Percentiles rank a stretch among this genome's conserved stretches.
These are phyloP conservation scores for Rafetus swinhoei DNA, from an alignment of 2,113 vertebrate species.

Conservation along the genomic window DNA sequence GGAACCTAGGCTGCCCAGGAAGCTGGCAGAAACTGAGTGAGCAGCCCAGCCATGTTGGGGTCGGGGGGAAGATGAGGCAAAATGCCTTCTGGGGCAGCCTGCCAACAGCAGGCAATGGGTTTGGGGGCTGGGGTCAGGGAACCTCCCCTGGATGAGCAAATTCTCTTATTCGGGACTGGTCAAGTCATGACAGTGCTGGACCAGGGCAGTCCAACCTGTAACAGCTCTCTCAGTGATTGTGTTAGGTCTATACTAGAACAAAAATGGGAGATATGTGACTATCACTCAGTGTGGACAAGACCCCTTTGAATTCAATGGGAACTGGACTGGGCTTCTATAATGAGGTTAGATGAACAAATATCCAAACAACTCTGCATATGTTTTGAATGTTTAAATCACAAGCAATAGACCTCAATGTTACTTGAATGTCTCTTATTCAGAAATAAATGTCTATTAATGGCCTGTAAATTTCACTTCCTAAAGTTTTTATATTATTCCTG, in stretches of 20 bases:
- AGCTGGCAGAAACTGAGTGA: too few species aligned
- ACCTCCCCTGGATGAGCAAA: too few species aligned
- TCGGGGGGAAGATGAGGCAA: too few species aligned
- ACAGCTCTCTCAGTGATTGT: not conserved
- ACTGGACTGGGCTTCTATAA: not conserved
- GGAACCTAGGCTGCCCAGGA: too few species aligned
- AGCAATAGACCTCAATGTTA: not conserved
- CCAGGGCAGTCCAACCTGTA: too few species aligned
- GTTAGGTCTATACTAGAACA: not conserved
- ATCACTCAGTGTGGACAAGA: not conserved
- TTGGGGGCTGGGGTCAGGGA: too few species aligned
- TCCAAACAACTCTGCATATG: not conserved
- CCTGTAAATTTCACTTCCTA: conserved; percentile 5
- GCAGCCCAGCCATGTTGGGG: too few species aligned
- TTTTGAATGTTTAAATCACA: not conserved
- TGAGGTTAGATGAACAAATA: not conserved
- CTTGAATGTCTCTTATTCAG: conserved; percentile 1
- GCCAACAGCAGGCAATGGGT: too few species aligned
- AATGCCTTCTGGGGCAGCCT: too few species aligned
- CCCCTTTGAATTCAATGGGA: not conserved
- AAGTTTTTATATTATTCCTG: not conserved
- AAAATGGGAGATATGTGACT: accelerated
- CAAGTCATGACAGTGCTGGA: too few species aligned
- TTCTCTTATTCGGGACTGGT: too few species aligned
- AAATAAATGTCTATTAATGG: not conserved